phyloP scores from a whole-genome alignment of 2,113 vertebrate species.

The Promerops cafer region DNA sequence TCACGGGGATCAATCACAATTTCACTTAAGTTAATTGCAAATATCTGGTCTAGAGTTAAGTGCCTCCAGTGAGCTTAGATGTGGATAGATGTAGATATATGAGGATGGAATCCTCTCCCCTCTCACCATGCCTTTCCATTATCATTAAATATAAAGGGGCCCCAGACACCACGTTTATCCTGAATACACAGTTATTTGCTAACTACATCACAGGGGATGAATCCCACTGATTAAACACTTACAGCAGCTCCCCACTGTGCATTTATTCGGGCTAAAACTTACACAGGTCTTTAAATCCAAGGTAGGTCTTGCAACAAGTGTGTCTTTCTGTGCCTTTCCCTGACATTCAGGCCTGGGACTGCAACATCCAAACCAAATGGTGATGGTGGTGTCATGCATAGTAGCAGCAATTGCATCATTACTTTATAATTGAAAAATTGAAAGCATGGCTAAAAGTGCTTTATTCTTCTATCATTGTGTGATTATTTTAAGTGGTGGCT shows the following conservation, averaged over 20 bases:
- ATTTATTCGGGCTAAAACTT: not conserved
- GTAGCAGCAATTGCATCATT: not conserved
- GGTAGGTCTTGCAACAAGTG: not conserved
- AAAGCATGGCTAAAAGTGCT: not conserved
- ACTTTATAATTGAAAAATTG: not conserved
- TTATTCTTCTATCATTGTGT: not conserved
- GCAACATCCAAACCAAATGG: not conserved
- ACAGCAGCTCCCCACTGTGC: not conserved
- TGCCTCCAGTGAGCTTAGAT: not conserved
- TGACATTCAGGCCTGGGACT: not conserved
- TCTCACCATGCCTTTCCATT: not conserved
- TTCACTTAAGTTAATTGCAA: not conserved
- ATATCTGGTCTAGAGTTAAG: not conserved
- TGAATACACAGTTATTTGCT: not conserved
- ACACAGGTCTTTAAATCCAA: not conserved
- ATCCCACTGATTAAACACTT: not conserved
- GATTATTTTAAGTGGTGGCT: constrained; percentile 3
- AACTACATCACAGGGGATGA: not conserved
- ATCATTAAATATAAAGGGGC: not conserved
- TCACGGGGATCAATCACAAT: not conserved
- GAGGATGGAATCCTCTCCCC: not conserved
- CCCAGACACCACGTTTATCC: not conserved
- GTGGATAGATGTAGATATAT: not conserved
- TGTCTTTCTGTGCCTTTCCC: not conserved
- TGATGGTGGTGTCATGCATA: not conserved